Base-by-base conservation (phyloP, 1,140 invertebrate species). In the Bicyclus anynana region DNA sequence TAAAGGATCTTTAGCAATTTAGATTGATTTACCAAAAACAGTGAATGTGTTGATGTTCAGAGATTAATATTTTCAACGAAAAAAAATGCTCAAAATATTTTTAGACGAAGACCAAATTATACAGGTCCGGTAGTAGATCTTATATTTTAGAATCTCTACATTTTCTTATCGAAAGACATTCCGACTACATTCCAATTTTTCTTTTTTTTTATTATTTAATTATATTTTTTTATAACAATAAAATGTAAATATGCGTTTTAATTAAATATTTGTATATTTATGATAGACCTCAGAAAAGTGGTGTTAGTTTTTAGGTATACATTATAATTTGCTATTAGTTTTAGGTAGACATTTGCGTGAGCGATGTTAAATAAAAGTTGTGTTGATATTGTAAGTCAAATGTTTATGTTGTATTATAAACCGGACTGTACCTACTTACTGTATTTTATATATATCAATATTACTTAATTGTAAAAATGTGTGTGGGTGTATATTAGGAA, bases 1-100 rank as follows among this genome's bases (percentile, higher is more conserved):
- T 33, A 26, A 18, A 50, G 37, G 21, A 14, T 44, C 12, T 44
- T 21, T 44, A 44, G 37, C 17, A 44, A 29, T 29, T 35, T 49
- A 21, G 27, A 18, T 29, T 33, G 47, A 33, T 48, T 16, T 9
- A 35, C 23, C 62, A 52, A 14, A 83, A 86, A 87, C 84, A 87
- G 84, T 87, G 84, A 84, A 68, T 87, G 82, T 87, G 84, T 87
- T 87, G 84, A 87, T 86, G 68, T 79, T 73, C 73, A 61, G 59
- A 75, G 59, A 72, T 77, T 66, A 57, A 18, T 16, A 33, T 33
- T 7, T 44, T 44, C 40, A 44, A 49, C 51, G 44, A 77, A 65
- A 77, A 75, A 65, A 76, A 80, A 85, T 87, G 84, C 84, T 87
- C 84, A 87, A 73, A 44, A 68, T 82, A 82, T 74, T 80, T 70